These are phyloP conservation scores for Paedocypris micromegethes DNA, from an alignment of 2,797 vertebrate species.

Conservation along the genomic window DNA sequence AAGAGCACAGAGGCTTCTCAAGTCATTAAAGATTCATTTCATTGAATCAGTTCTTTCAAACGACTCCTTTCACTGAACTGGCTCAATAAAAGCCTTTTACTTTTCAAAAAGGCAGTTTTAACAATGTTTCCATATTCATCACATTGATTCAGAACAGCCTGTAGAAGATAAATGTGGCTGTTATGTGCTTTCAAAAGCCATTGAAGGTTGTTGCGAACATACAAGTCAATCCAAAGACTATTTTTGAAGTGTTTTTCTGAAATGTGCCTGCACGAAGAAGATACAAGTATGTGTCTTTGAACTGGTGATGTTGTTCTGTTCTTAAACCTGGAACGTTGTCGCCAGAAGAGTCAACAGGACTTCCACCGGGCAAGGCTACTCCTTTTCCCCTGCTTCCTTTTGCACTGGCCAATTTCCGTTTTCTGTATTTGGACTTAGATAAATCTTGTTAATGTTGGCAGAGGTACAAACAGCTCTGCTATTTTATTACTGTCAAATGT, in stretches of 20 bases:
- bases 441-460: constrained; percentile 53
- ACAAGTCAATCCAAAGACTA: too few relatives aligned
- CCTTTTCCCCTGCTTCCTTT: constrained; percentile 45
- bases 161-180: too few relatives aligned
- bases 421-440: constrained; percentile 36
- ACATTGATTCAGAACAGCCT: too few relatives aligned
- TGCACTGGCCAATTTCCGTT: constrained; percentile 41
- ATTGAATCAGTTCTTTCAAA: not conserved
- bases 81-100: not conserved
- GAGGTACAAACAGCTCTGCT: constrained; percentile 50
- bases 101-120: not conserved
- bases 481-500: constrained; percentile 43
- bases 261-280: too few relatives aligned
- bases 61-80: not conserved
- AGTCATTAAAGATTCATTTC: not conserved
- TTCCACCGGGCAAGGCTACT: constrained; percentile 24
- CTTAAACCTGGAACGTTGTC: not conserved
- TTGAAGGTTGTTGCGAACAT: too few relatives aligned
- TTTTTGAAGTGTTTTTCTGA: too few relatives aligned
- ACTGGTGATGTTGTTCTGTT: not conserved
- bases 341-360: constrained; percentile 23
- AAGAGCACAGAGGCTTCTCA: not conserved
- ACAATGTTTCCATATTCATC: not conserved
- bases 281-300: not conserved
- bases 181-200: too few relatives aligned